Percentiles rank a stretch among this genome's conserved stretches.
Evolutionary conservation across 2,113 vertebrate genomes (phyloP).

Genomic region (Chitala chitala): DNA sequence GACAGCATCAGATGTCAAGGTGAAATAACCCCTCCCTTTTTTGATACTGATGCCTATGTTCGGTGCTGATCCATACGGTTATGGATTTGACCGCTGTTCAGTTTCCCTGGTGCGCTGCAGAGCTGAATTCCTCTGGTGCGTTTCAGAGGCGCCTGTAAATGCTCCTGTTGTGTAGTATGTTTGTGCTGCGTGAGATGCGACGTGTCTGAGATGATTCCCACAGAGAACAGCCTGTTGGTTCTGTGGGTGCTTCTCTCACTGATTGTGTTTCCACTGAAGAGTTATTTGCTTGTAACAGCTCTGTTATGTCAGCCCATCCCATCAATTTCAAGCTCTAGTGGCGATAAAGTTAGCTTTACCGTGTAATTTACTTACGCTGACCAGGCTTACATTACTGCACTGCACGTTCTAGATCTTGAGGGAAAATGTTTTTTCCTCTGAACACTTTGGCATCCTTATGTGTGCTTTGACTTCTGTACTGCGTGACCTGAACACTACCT

Average conservation of each 20-base stretch:
- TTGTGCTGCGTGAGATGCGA: conserved; percentile 30
- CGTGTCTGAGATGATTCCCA: conserved; percentile 37
- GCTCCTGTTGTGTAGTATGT: conserved; percentile 30
- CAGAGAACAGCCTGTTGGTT: conserved; percentile 27
- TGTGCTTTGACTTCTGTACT: neutral
- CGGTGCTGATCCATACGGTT: neutral
- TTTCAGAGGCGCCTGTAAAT: conserved; percentile 20
- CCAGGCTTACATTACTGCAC: neutral
- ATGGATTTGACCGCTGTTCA: neutral
- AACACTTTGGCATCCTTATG: neutral
- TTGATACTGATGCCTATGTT: neutral
- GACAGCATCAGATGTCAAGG: too few species aligned
- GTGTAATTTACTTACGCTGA: neutral
- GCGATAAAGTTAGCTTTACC: neutral
- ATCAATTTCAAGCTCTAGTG: conserved; percentile 1
- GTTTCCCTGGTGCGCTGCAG: conserved; percentile 16
- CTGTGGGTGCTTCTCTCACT: neutral
- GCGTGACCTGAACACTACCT: too few species aligned
- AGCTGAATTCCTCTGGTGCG: neutral
- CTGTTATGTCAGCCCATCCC: neutral
- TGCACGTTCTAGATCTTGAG: neutral
- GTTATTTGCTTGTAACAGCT: conserved; percentile 17
- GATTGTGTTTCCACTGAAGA: conserved; percentile 33
- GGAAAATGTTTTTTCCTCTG: neutral
- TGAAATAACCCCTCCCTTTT: too few species aligned